These are phyloP conservation scores for Seriola aureovittata DNA, from an alignment of 2,113 vertebrate species.

Conservation along the genomic window DNA sequence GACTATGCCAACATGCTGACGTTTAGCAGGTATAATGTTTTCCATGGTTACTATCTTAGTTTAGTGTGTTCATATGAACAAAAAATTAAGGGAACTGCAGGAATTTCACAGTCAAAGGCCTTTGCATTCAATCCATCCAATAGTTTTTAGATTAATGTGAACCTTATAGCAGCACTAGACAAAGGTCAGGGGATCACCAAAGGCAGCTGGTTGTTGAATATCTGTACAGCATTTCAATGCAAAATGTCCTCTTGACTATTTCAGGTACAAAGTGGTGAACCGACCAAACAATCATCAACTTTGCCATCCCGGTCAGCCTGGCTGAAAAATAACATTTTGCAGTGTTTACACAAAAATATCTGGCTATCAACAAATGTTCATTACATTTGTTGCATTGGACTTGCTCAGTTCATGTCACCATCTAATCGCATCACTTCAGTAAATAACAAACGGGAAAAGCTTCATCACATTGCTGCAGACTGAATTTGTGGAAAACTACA, in stretches of 20 bases:
- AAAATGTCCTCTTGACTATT: background rate
- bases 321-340: background rate
- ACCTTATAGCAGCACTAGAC: background rate
- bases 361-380: background rate
- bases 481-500: background rate
- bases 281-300: background rate
- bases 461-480: background rate
- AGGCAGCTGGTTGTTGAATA: background rate
- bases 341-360: no score
- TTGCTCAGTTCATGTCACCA: no score
- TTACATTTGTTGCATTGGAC: background rate
- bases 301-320: background rate
- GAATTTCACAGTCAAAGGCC: no score
- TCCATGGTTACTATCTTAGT: background rate
- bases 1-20: background rate
- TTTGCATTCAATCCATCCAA: background rate
- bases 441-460: background rate
- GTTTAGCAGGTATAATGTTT: background rate
- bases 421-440: no score
- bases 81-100: no score
- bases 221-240: background rate
- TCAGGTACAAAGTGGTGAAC: background rate
- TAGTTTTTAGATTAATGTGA: background rate
- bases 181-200: background rate
- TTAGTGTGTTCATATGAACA: background rate